Evolutionary conservation across 2,113 vertebrate genomes (phyloP), one percentile per base, ranked within the genome.

Genomic region (Plectropomus leopardus): DNA sequence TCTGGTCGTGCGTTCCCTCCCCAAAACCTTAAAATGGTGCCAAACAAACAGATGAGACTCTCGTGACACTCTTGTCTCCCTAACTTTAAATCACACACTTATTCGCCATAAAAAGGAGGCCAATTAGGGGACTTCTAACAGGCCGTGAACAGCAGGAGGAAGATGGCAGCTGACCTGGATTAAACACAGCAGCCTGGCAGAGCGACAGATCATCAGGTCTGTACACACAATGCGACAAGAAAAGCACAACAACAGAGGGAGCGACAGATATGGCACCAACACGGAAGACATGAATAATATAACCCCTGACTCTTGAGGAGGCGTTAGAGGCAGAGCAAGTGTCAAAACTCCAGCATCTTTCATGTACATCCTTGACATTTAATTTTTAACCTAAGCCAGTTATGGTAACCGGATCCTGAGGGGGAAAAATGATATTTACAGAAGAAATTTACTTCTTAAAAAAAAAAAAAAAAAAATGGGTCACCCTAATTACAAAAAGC

Each of bases 21-120:
- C 17, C 21, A 63, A 80, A 40, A 76, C 80, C 47, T 21, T 68
- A 64, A 72, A 47, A 57, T 44, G 9, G 57, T 65, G 78, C 87
- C 87, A 93, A 85, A 88, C 78, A 84, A 85, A 89, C 92, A 92
- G 89, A 93, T 86, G 90, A 82, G 82, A 60, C 80, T 77, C 60
- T 54, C 4, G 13, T 26, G 60, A 58, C 83, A 68, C 70, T 26
- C 48, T 10, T 44, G 64, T 82, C 72, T 72, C 51, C 54, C 79
- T 45, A 42, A 81, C 70, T 84, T 84, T 71, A 74, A 78, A 80
- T 73, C 83, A 64, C 77, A 84, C 72, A 72, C 45, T 63, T 86
- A 64, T 69, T 60, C 36, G 13, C 51, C 59, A 72, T 59, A 50
- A 68, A 86, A 80, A 51, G 32, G 19, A 61, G 60, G 58, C 73